Evolutionary conservation across 2,888 invertebrate genomes (phyloP).

Genomic region (Acanthosepion lycidas): DNA sequence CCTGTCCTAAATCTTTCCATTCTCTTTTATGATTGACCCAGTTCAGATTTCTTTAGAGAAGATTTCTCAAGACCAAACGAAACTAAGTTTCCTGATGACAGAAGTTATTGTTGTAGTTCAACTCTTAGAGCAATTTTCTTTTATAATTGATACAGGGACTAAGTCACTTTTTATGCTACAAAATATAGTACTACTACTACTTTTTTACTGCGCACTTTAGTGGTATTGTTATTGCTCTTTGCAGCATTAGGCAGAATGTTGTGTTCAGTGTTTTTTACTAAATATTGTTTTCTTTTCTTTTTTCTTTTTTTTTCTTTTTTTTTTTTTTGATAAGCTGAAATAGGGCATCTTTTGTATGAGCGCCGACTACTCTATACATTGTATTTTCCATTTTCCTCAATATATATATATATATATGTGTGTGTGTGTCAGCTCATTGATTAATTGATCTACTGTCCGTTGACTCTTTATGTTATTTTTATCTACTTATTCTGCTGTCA

Average conservation of each 20-base stretch:
- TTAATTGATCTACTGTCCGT: background rate
- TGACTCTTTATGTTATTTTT: conserved; percentile 4
- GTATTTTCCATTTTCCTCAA: too few relatives aligned
- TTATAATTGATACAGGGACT: background rate
- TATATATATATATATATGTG: background rate
- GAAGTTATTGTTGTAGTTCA: too few relatives aligned
- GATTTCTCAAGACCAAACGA: too few relatives aligned
- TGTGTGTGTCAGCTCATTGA: background rate
- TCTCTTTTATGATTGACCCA: too few relatives aligned
- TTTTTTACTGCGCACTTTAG: background rate
- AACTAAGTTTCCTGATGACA: too few relatives aligned
- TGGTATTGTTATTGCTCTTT: background rate
- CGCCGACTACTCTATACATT: background rate
- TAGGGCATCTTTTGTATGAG: background rate
- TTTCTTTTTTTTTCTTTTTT: background rate
- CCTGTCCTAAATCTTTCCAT: too few relatives aligned
- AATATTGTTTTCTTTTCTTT: background rate
- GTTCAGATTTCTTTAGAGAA: too few relatives aligned
- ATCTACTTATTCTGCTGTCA: background rate
- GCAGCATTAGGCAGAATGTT: background rate
- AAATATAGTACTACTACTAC: background rate
- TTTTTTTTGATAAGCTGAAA: background rate
- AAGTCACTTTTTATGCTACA: background rate
- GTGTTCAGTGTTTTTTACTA: background rate
- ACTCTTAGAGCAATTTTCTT: too few relatives aligned